Evolutionary conservation across 2,113 vertebrate genomes (phyloP).

Genomic region (Ictalurus furcatus): DNA sequence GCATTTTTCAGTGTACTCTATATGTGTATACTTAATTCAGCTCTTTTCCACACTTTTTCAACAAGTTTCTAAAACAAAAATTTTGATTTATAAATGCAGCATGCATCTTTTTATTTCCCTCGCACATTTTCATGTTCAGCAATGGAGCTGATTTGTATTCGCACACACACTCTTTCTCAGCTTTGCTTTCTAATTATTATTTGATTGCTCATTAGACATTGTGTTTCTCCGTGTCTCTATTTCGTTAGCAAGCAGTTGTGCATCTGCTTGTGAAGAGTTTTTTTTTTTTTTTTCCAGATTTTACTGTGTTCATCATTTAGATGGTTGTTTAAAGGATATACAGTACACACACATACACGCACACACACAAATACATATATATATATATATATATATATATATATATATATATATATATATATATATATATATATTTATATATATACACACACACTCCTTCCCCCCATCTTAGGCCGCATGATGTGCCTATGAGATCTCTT

Average conservation of each 20-base stretch:
- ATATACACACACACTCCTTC: slow-evolving; percentile 27
- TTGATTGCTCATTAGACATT: slow-evolving; percentile 76
- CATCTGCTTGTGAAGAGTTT: slow-evolving; percentile 62
- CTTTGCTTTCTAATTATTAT: slow-evolving; percentile 72
- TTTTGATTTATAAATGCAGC: background rate
- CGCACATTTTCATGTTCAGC: background rate
- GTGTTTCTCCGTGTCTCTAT: slow-evolving; percentile 52
- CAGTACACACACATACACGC: background rate
- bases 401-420: no score
- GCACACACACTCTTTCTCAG: slow-evolving; percentile 15
- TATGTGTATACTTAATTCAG: background rate
- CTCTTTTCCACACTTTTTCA: background rate
- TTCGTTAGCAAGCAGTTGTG: slow-evolving; percentile 57
- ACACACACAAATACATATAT: no score
- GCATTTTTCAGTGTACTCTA: background rate
- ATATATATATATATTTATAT: no score
- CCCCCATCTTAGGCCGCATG: slow-evolving; percentile 90
- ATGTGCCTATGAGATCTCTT: slow-evolving; percentile 99
- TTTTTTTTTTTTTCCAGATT: slow-evolving; percentile 34
- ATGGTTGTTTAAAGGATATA: slow-evolving; percentile 51
- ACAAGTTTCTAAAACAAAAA: background rate
- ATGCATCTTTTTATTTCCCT: background rate
- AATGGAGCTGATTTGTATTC: background rate
- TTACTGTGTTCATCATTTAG: slow-evolving; percentile 61
- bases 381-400: no score